Base-by-base conservation (phyloP, 2,113 vertebrate genomes). In the Recurvirostra avosetta region DNA sequence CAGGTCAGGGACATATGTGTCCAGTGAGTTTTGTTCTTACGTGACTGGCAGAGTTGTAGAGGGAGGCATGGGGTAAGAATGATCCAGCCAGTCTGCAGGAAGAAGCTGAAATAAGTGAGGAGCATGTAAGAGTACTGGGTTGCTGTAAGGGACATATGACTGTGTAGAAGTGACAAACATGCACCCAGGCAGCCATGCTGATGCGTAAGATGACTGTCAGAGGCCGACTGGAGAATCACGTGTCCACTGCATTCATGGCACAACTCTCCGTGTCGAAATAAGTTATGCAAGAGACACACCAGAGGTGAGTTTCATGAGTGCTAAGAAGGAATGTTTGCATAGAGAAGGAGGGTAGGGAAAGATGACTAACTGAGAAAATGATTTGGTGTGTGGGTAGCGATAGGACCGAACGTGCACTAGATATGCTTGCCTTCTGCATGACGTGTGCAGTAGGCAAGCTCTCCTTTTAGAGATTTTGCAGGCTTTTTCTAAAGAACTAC, bases 241-340 rank as follows among this genome's bases (percentile, higher is more conserved):
- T 47, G 67, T 61, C 65, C 50, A 52, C 25, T 9, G 56, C 0
- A 0, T 23, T 71, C 21, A 18, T 77, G 86, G 75, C 72, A 78
- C 52, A 43, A 36, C 40, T 71, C 43, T 90, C 40, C 4, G 0
- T 94, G 88, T 86, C 0, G 43, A 86, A 95, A 94, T 78, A 55
- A 8, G 63, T 93, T 93, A 74, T 49, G n/a, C 90, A 86, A 96
- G 76, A 29, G 38, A 36, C 3, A 41, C 59, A 79, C 26, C 50
- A 89, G 41, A 81, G 49, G 15, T 94, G 76, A 89, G 86, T 85
- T 96, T 89, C 2, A 1, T 2, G 89, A 95, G 75, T 63, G 52
- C 47, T 74, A 41, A 94, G 86, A 41, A 77, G 83, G 55, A 84
- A 41, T 93, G 85, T 95, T 96, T 90, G 75, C 59, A 5, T 50